A percentile compares a stretch with the other conserved stretches of the same genome.
These are phyloP conservation scores for Minunthozetes semirufus DNA, from an alignment of 2,888 invertebrate genomes.

Conservation along the genomic window DNA sequence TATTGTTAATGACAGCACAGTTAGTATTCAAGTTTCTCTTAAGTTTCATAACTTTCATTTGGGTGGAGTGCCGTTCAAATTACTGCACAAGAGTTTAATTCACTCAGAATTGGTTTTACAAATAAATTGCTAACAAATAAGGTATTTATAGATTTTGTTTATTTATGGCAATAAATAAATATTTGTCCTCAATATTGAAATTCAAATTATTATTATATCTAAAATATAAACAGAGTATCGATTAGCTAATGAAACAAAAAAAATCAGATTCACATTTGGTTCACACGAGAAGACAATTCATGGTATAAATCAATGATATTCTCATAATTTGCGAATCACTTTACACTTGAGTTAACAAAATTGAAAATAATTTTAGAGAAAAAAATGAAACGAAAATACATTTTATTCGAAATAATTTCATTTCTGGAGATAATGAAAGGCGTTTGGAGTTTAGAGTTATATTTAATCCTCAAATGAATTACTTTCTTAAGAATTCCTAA, in stretches of 20 bases:
- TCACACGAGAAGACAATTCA: conserved; percentile 16
- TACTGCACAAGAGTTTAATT: neutral
- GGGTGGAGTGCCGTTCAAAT: conserved; percentile 12
- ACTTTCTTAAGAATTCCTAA: neutral
- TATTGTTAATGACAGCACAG: too few relatives aligned
- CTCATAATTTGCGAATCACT: neutral
- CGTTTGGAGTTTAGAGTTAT: neutral
- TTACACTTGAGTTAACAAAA: conserved; percentile 12
- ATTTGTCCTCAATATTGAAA: conserved; percentile 1
- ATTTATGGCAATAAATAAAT: neutral
- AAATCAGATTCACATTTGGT: neutral
- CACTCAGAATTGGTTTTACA: neutral
- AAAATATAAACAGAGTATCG: neutral
- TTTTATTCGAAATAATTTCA: neutral
- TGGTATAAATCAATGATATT: neutral
- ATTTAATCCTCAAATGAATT: neutral
- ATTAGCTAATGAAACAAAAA: neutral
- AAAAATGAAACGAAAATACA: neutral
- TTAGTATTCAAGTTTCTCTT: neutral
- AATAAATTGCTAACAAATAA: neutral
- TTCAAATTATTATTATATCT: neutral
- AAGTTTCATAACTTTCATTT: neutral
- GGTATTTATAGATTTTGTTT: conserved; percentile 4
- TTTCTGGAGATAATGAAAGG: neutral
- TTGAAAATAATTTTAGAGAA: neutral